Evolutionary conservation across 1,140 invertebrate species (phyloP).

Genomic region (Procambarus clarkii): DNA sequence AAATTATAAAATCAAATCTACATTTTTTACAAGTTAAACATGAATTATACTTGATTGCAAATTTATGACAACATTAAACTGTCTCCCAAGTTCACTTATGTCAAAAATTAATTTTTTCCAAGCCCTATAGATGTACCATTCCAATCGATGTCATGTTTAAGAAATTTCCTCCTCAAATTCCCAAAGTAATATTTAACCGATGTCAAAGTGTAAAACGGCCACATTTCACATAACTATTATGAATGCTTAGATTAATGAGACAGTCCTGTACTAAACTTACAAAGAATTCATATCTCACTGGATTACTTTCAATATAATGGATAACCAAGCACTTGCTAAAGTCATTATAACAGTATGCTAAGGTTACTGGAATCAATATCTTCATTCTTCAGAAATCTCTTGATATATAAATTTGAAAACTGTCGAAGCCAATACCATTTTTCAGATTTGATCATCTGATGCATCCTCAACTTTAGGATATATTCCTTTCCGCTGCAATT

Average conservation of each 20-base stretch:
- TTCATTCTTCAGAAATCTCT: neutral
- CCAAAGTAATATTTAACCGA: neutral
- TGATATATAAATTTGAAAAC: too few species aligned
- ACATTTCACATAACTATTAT: too few species aligned
- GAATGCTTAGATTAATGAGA: neutral
- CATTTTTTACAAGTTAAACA: slow-evolving; percentile 39
- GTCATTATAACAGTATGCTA: neutral
- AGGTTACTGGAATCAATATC: neutral
- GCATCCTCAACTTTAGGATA: too few species aligned
- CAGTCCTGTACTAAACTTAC: neutral
- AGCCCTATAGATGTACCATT: neutral
- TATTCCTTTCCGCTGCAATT: too few species aligned
- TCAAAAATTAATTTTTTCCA: neutral
- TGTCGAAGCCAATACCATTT: too few species aligned
- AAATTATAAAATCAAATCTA: slow-evolving; percentile 59
- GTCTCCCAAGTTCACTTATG: neutral
- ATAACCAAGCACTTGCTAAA: neutral
- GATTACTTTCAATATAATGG: neutral
- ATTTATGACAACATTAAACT: neutral
- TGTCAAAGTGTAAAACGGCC: too few species aligned
- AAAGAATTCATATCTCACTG: neutral
- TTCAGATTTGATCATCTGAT: too few species aligned
- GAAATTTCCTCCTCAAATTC: neutral
- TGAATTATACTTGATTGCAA: slow-evolving; percentile 4
- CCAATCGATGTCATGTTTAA: neutral